A percentile compares a stretch with the other conserved stretches of the same genome.
phyloP scores from a whole-genome alignment of 1,140 invertebrate genomes.

The Penaeus chinensis region DNA sequence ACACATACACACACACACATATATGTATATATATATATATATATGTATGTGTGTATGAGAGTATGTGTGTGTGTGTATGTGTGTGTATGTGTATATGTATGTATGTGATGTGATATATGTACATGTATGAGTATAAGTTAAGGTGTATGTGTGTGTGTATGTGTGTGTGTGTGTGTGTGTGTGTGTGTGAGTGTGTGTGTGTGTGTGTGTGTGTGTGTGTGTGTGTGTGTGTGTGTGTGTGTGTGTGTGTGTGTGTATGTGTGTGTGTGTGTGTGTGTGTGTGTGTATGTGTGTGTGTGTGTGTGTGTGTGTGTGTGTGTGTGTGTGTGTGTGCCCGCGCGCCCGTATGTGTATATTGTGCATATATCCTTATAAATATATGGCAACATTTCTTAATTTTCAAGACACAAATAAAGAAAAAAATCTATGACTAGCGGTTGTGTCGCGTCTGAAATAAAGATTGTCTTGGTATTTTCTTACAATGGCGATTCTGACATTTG shows the following conservation, averaged over 20 bases:
- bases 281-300: neutral
- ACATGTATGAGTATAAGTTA: neutral
- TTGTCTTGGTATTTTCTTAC: too few relatives aligned
- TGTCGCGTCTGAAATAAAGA: too few relatives aligned
- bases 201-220: neutral
- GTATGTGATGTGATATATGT: neutral
- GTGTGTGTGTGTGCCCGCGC: too few relatives aligned
- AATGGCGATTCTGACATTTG: too few relatives aligned
- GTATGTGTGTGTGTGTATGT: neutral
- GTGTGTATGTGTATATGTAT: neutral
- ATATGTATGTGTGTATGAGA: neutral
- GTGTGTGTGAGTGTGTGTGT: neutral
- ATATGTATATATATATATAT: neutral
- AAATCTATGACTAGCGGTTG: too few relatives aligned
- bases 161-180: neutral
- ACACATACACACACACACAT: neutral
- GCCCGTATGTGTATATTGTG: too few relatives aligned
- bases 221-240: neutral
- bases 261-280: neutral
- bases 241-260: neutral
- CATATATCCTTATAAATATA: too few relatives aligned
- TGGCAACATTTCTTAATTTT: too few relatives aligned
- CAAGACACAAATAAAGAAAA: too few relatives aligned
- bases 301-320: neutral
- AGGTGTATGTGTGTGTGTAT: neutral